Percentiles rank a stretch among this genome's conserved stretches.
phyloP scores from a whole-genome alignment of 2,113 vertebrate genomes.

The Heteronetta atricapilla region DNA sequence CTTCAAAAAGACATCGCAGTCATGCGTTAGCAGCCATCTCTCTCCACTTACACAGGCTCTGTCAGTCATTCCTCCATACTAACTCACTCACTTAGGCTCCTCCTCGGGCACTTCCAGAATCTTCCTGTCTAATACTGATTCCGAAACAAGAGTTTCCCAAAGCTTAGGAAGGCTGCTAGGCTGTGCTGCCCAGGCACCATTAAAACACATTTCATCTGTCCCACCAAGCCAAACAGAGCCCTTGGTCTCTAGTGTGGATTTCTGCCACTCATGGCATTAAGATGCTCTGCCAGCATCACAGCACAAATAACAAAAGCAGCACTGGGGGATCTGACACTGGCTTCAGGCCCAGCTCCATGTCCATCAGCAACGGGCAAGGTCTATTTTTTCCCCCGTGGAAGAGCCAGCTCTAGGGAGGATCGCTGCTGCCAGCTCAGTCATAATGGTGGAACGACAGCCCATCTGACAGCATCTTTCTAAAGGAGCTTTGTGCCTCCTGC shows the following conservation, averaged over 20 bases:
- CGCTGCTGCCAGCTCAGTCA: not conserved
- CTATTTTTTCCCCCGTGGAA: not conserved
- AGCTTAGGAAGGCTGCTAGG: not conserved
- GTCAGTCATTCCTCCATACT: not conserved
- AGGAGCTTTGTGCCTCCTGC: not conserved
- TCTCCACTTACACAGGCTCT: not conserved
- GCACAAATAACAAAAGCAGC: not conserved
- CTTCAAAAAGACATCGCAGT: not conserved
- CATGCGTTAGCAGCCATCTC: not conserved
- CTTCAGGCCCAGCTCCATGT: not conserved
- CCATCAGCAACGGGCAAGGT: not conserved
- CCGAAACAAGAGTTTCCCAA: not conserved
- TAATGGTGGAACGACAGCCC: rapidly evolving
- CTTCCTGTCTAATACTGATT: not conserved
- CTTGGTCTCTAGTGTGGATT: not conserved
- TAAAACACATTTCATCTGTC: not conserved
- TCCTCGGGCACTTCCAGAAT: not conserved
- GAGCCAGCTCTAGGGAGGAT: not conserved
- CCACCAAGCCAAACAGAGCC: not conserved
- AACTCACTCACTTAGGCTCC: not conserved
- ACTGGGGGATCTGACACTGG: rapidly evolving
- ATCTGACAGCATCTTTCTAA: not conserved
- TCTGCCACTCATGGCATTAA: not conserved
- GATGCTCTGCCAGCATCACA: not conserved
- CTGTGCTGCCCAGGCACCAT: not conserved